phyloP scores from a whole-genome alignment of 2,888 invertebrate genomes.

The Homarus gammarus region DNA sequence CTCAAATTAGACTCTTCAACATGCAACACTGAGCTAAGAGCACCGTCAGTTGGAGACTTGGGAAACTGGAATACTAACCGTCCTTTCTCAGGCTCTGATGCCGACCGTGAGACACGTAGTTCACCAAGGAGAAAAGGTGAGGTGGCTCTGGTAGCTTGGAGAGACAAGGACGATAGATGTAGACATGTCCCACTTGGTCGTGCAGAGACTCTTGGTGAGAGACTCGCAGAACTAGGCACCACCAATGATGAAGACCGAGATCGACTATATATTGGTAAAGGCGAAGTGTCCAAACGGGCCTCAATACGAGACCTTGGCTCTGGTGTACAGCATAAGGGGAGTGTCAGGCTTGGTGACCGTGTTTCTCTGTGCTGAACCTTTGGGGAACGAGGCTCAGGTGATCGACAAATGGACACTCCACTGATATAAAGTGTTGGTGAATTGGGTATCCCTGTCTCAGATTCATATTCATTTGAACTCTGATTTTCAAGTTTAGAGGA shows the following conservation, averaged over 20 bases:
- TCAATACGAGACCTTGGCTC: conserved; percentile 70
- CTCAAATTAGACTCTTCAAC: conserved; percentile 82
- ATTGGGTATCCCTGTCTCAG: conserved; percentile 83
- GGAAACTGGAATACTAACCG: conserved; percentile 80
- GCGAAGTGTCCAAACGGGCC: conserved; percentile 64
- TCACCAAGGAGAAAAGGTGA: conserved; percentile 73
- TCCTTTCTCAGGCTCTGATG: conserved; percentile 82
- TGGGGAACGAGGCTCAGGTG: conserved; percentile 75
- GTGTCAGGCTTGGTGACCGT: conserved; percentile 81
- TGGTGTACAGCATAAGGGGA: conserved; percentile 78
- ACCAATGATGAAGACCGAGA: conserved; percentile 75
- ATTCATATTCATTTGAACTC: conserved; percentile 81
- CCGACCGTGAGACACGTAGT: conserved; percentile 80
- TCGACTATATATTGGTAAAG: conserved; percentile 71
- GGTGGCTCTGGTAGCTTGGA: conserved; percentile 77
- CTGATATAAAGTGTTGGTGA: conserved; percentile 83
- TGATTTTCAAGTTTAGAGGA: conserved; percentile 69
- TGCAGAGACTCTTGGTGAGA: conserved; percentile 76
- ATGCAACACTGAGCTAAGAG: conserved; percentile 82
- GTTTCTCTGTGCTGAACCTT: conserved; percentile 78
- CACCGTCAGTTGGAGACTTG: conserved; percentile 83
- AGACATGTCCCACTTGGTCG: conserved; percentile 79
- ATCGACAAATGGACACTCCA: conserved; percentile 82
- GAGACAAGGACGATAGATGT: conserved; percentile 78
- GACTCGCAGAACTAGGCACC: conserved; percentile 70